These are phyloP conservation scores for Apeira syringaria DNA, from an alignment of 2,888 invertebrate species.

Conservation along the genomic window DNA sequence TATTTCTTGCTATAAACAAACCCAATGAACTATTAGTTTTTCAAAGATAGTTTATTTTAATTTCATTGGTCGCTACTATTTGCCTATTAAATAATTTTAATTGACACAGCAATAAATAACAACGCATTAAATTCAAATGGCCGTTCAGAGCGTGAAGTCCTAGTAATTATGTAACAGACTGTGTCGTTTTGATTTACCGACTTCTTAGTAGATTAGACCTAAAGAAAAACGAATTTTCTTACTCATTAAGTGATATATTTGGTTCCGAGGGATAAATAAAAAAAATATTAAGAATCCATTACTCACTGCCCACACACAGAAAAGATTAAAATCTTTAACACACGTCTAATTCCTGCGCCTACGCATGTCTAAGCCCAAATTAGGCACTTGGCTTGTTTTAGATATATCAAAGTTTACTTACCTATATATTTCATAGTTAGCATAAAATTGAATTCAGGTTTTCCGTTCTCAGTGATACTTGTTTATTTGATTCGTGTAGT, in stretches of 20 bases:
- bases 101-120: conserved; percentile 49
- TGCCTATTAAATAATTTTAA: conserved; percentile 45
- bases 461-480: conserved; percentile 66
- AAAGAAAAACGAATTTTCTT: conserved; percentile 48
- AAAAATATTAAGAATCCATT: conserved; percentile 67
- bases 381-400: conserved; percentile 53
- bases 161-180: conserved; percentile 57
- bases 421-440: conserved; percentile 55
- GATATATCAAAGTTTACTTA: conserved; percentile 32
- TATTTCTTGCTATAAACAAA: conserved; percentile 5
- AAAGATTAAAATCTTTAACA: conserved; percentile 74
- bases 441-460: conserved; percentile 53
- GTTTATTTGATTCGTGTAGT: conserved; percentile 64
- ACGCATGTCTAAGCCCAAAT: conserved; percentile 69
- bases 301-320: conserved; percentile 70
- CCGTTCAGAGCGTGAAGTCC: conserved; percentile 50
- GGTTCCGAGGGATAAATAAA: conserved; percentile 59
- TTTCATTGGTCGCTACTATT: conserved; percentile 15
- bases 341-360: conserved; percentile 68
- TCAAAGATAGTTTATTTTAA: conserved; percentile 10
- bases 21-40: conserved; percentile 5
- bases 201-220: conserved; percentile 33
- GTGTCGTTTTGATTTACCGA: conserved; percentile 60
- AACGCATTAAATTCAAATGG: conserved; percentile 44
- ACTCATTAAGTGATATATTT: conserved; percentile 68